Evolutionary conservation across 2,888 invertebrate species (phyloP), one percentile per base, ranked within the genome.

Genomic region (Cyclophora albipunctata): DNA sequence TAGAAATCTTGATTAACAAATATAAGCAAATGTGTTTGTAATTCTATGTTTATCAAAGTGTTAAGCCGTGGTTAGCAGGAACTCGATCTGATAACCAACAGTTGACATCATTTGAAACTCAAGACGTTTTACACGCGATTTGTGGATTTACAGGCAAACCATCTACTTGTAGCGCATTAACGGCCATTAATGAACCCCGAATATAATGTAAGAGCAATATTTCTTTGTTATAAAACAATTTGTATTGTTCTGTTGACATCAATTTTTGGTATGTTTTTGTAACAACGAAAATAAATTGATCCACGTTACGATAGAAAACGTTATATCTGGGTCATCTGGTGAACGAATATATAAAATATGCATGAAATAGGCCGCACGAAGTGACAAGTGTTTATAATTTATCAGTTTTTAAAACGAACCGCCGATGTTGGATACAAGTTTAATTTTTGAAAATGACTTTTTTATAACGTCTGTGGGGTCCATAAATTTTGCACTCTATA

Each of bases 141-240:
- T 55, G 55, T 53, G 54, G 58, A 62, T 65, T 65, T 63, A 60
- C 56, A 60, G 55, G 60, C 57, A 50, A 59, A 54, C 58, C 51
- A 60, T 60, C 57, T 58, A 59, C 57, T 59, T 55, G 53, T 52
- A 47, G 49, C 52, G 48, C 49, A 53, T 53, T 54, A 51, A 53
- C 51, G 52, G 53, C 4, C 37, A 4, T 5, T 5, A 53, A 53
- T 53, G 52, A 56, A 60, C 20, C 20, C 20, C 20, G 20, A 20
- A 20, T 20, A 20, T 20, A 42, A 42, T 42, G 20, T 42, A 42
- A 20, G 20, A 42, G 42, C 43, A 43, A 43, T 43, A 43, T 43
- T 43, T 43, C 43, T 43, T 34, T 5, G 20, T 43, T 43, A 43
- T 7, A 34, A 33, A 20, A 4, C 4, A 33, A 33, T 33, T 6